Evolutionary conservation across 1,140 invertebrate species (phyloP), one percentile per base, ranked within the genome.

Genomic region (Dufourea novaeangliae): DNA sequence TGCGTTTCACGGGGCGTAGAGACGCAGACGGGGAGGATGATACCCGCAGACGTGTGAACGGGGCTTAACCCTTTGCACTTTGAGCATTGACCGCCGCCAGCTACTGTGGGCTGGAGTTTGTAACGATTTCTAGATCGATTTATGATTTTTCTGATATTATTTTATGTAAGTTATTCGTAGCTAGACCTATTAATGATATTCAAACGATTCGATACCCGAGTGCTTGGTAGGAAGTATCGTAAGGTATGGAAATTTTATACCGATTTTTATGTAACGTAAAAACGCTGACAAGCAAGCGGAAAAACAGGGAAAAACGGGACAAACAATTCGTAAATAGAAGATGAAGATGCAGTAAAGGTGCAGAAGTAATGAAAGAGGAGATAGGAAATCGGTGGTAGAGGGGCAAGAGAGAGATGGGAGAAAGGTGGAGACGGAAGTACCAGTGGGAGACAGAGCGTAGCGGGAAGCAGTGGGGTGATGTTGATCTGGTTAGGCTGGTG

Each of bases 401-500:
- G 41, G 72, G 62, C 22, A 64, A 76, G 59, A 46, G 57, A 52
- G 37, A 56, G 70, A 61, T 37, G 59, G 52, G 44, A 54, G 69
- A 64, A 64, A 74, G 78, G 44, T 41, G 64, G 46, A 71, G 71
- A 76, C 59, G 81, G 78, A 69, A 79, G 68, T 59, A 52, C n/a
- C 29, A 37, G 27, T 29, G 39, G 59, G 39, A 83, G 66, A 64
- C 52, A 56, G 78, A 68, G 64, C 63, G 63, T 64, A 66, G 68
- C 61, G 68, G 46, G 37, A 46, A 46, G 85, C 80, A 57, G 83
- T 79, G 87, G 84, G 78, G 82, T 85, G 88, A 88, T 88, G 89
- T 88, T 88, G 90, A 91, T 91, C 90, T 91, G 90, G 90, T 91
- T 90, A 90, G 88, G 90, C 86, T 83, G 89, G 85, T 90, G 88